Evolutionary conservation across 2,797 vertebrate species (phyloP), one percentile per base, ranked within the genome.

Genomic region (Ciconia nigra): DNA sequence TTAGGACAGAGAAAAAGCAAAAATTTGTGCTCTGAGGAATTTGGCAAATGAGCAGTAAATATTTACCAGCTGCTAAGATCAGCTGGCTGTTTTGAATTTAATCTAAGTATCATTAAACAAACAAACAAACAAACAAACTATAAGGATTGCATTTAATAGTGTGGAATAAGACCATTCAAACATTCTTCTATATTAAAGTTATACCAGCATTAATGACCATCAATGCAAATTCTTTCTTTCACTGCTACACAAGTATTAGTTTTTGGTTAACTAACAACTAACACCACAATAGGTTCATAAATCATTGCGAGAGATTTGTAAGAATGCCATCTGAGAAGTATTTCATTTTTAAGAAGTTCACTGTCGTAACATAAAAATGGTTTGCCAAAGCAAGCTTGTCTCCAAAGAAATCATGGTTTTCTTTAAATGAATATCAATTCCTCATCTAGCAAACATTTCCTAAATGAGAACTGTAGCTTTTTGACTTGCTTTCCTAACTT

Each of bases 21-120:
- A 88, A 96, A 89, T 76, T 59, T 83, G 21, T 91, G 90, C 89
- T 97, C 93, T 35, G 42, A 96, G 93, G 92, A 94, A 90, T 93
- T 51, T 95, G 71, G 89, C 79, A 97, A 95, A 96, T 63, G 73
- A 96, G 76, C 72, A 94, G 90, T 96, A 97, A 97, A 96, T 97
- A 97, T 93, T 97, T 92, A 96, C 89, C 95, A 97, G 93, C 90
- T 96, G 95, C 79, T 95, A 94, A 73, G 72, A 96, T 96, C 92
- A 95, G 87, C 92, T 95, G 93, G 86, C 72, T 93, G 90, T 58
- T 95, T 93, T 83, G 65, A 96, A 93, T 95, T 95, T 94, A 95
- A 96, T 96, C 93, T 94, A 93, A 94, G 33, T 69, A 91, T 93
- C 96, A 96, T 97, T 94, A 88, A 96, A 83, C 59, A 96, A 96